These are phyloP conservation scores for Callospermophilus lateralis DNA, from an alignment of 2,113 vertebrate genomes.

Conservation along the genomic window DNA sequence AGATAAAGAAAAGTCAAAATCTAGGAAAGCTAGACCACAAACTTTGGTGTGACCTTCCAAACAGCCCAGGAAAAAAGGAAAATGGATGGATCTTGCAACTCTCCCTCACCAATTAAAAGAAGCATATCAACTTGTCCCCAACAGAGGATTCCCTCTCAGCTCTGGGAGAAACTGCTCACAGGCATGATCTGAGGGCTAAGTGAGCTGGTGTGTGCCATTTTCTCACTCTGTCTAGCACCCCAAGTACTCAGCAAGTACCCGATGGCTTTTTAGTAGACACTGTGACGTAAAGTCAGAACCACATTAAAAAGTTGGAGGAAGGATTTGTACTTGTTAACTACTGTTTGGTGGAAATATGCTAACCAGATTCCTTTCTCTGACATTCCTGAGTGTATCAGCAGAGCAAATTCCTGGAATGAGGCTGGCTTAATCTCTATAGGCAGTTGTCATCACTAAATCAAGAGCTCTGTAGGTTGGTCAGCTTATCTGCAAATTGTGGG, in stretches of 20 bases:
- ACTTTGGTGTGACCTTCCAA: not conserved
- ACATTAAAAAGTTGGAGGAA: slow-evolving; percentile 2
- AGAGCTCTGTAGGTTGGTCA: slow-evolving; percentile 59
- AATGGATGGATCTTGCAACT: not conserved
- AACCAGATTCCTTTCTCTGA: slow-evolving; percentile 66
- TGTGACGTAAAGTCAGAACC: not conserved
- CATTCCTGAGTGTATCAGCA: slow-evolving; percentile 67
- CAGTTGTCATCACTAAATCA: slow-evolving; percentile 72
- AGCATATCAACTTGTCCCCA: not conserved
- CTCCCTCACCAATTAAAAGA: not conserved
- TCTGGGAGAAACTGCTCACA: not conserved
- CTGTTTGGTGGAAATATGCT: slow-evolving; percentile 50
- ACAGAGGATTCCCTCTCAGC: not conserved
- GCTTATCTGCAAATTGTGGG: slow-evolving; percentile 66
- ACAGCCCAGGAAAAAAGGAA: not conserved
- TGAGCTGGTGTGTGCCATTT: not conserved
- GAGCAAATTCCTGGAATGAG: slow-evolving; percentile 73
- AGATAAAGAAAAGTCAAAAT: not conserved
- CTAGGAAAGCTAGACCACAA: not conserved
- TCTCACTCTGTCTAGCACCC: not conserved
- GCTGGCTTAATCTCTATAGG: slow-evolving; percentile 63
- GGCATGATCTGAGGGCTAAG: not conserved
- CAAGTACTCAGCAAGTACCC: not conserved
- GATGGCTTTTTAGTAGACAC: not conserved
- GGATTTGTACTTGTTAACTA: slow-evolving; percentile 36